Conservation (phyloP, 2,113 vertebrate species). For the Python bivittatus region DNA sequence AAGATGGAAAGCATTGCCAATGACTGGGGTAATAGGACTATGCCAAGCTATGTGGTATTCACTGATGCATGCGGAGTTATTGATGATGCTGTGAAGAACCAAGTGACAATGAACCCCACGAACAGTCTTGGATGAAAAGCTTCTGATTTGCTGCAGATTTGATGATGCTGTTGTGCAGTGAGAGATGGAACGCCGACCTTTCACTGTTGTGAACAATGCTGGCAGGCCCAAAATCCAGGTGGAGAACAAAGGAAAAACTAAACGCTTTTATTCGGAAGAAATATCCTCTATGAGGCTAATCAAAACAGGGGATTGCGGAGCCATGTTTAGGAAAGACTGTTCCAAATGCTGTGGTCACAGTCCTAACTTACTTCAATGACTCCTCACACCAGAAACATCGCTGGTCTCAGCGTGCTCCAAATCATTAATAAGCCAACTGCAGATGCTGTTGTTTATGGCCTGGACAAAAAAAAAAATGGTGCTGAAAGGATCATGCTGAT, state of each 20-base stretch:
- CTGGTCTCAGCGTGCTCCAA: conserved; percentile 76
- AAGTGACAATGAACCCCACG: neutral
- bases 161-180: conserved; percentile 81
- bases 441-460: conserved; percentile 80
- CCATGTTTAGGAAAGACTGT: neutral
- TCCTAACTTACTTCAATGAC: conserved; percentile 81
- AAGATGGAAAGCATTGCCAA: neutral
- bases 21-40: neutral
- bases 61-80: neutral
- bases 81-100: neutral
- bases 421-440: conserved; percentile 83
- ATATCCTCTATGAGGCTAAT: neutral
- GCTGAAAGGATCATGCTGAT: conserved; percentile 89
- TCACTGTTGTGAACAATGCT: neutral
- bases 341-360: conserved; percentile 78
- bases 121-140: conserved; percentile 72
- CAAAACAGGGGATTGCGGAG: neutral
- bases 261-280: conserved; percentile 84
- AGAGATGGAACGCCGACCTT: neutral
- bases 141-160: conserved; percentile 80
- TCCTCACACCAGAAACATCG: conserved; percentile 81
- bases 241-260: conserved; percentile 82
- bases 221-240: conserved; percentile 76
- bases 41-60: neutral
- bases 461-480: conserved; percentile 79